phyloP scores from a whole-genome alignment of 92 coral and sea anemone species.

The Porites evermanni region DNA sequence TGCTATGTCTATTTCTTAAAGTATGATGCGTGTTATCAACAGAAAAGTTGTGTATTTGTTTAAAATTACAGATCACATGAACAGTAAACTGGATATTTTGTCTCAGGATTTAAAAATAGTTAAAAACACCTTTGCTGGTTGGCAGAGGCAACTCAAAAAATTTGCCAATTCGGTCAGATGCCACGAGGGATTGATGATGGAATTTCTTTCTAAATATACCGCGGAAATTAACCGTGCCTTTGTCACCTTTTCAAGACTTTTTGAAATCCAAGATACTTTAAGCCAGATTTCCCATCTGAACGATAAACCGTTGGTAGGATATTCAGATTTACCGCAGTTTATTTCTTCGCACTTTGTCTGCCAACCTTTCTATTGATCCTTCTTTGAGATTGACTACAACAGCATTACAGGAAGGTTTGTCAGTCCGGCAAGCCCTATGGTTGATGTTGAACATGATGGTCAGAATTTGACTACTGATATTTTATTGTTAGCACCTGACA shows the following conservation, averaged over 20 bases:
- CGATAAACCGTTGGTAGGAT: slow-evolving; percentile 27
- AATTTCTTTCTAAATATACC: slow-evolving; percentile 26
- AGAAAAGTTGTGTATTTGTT: slow-evolving; percentile 48
- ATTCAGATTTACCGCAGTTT: slow-evolving; percentile 36
- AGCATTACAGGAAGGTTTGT: too few relatives aligned
- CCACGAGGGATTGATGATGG: not conserved
- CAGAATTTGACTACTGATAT: slow-evolving; percentile 15
- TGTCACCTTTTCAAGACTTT: slow-evolving; percentile 10
- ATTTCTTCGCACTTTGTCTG: slow-evolving; percentile 12
- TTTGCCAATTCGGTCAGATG: not conserved
- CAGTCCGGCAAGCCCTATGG: too few relatives aligned
- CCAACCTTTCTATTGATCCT: not conserved
- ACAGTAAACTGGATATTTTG: slow-evolving; percentile 23
- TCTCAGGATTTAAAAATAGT: not conserved
- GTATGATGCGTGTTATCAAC: slow-evolving; percentile 6
- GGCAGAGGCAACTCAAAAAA: not conserved
- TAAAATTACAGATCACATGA: slow-evolving; percentile 31
- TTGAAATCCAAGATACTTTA: slow-evolving; percentile 42
- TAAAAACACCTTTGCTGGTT: not conserved
- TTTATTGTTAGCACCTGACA: slow-evolving; percentile 32
- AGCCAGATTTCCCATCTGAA: slow-evolving; percentile 27
- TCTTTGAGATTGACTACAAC: slow-evolving; percentile 39
- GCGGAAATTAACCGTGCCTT: slow-evolving; percentile 21
- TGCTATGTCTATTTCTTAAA: not conserved
- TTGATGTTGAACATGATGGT: slow-evolving; percentile 3